phyloP scores from a whole-genome alignment of 2,113 vertebrate genomes.

The Grantiella picta region DNA sequence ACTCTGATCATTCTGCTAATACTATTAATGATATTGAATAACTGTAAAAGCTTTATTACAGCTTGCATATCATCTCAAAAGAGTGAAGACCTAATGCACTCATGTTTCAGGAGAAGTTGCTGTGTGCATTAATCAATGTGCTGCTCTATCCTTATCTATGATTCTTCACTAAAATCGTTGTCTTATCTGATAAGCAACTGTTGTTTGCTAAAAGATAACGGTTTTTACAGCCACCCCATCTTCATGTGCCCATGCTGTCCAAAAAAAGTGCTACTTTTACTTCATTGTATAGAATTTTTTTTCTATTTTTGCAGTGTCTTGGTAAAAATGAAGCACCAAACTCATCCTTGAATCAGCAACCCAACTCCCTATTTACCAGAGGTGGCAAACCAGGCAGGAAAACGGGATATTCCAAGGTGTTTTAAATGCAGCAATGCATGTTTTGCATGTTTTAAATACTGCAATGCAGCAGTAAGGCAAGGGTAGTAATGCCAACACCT shows the following conservation, averaged over 20 bases:
- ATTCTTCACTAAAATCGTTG: conserved; percentile 62
- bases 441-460: no score
- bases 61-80: neutral
- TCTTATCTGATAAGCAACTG: conserved; percentile 49
- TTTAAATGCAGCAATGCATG: neutral
- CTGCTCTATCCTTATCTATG: conserved; percentile 21
- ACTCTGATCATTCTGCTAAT: conserved; percentile 18
- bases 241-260: neutral
- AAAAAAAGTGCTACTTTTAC: neutral
- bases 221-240: neutral
- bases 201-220: conserved; percentile 43
- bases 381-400: neutral
- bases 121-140: conserved; percentile 19
- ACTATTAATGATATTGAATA: conserved; percentile 43
- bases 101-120: conserved; percentile 29
- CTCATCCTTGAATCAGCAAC: neutral
- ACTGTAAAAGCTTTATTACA: conserved; percentile 45
- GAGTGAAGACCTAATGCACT: neutral
- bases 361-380: neutral
- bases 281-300: neutral
- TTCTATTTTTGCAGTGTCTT: neutral
- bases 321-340: neutral
- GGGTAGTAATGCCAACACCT: neutral
- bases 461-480: neutral
- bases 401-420: neutral